Conservation (phyloP, 2,888 invertebrate genomes). For the Cloeon dipterum region DNA sequence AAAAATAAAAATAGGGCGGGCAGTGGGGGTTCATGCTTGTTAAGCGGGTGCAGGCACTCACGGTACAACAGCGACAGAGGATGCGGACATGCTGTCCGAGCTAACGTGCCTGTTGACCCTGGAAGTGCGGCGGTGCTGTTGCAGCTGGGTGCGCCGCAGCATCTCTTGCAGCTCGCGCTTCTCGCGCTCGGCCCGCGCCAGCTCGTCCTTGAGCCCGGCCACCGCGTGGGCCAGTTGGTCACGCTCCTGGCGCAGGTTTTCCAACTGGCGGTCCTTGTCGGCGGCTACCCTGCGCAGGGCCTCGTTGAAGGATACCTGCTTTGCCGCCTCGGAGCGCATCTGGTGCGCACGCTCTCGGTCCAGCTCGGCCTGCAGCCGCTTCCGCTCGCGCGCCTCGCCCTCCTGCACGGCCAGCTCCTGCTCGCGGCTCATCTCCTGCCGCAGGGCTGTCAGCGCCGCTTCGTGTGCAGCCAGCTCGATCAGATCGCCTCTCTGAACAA, state of each 20-base stretch:
- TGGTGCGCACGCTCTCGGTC: constrained; percentile 22
- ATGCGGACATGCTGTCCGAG: constrained; percentile 23
- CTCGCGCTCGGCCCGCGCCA: constrained; percentile 14
- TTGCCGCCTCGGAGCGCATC: constrained; percentile 26
- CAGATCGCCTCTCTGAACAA: constrained; percentile 26
- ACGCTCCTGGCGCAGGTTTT: constrained; percentile 24
- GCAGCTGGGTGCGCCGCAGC: constrained; percentile 8
- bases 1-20: no score
- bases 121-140: not conserved
- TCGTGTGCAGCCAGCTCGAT: constrained; percentile 40
- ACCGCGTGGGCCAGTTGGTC: constrained; percentile 9
- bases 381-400: constrained; percentile 30
- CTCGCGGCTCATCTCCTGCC: constrained; percentile 37
- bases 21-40: no score
- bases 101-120: not conserved
- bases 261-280: constrained; percentile 49
- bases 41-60: constrained; percentile 14
- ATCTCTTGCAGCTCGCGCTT: constrained; percentile 12
- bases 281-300: constrained; percentile 36
- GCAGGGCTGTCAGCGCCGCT: constrained; percentile 38
- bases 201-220: constrained; percentile 15
- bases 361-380: constrained; percentile 22
- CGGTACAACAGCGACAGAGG: constrained; percentile 26
- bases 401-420: constrained; percentile 20
- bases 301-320: constrained; percentile 32